These are phyloP conservation scores for Macrophya annulata DNA, from an alignment of 2,888 invertebrate genomes.

Conservation along the genomic window DNA sequence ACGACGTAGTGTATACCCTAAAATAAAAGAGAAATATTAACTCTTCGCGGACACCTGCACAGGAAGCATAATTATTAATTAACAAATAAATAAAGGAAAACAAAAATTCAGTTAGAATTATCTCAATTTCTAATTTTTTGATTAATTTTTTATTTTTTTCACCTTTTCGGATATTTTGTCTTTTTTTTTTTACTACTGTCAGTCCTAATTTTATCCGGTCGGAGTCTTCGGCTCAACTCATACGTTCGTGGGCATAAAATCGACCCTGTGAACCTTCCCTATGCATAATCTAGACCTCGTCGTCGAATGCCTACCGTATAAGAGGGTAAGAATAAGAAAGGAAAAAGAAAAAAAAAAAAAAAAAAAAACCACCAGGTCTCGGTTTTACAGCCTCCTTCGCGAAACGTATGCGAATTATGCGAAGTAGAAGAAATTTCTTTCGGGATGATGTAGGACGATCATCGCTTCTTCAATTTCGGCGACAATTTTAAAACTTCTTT, in stretches of 20 bases:
- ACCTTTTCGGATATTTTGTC: background rate
- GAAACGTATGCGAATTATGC: background rate
- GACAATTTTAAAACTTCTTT: background rate
- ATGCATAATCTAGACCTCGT: slow-evolving; percentile 12
- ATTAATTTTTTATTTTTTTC: background rate
- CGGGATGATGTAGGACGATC: background rate
- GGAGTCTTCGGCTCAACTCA: background rate
- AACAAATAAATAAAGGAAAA: background rate
- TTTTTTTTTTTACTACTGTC: background rate
- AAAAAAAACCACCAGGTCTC: background rate
- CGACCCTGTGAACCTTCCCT: background rate
- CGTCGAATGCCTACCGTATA: background rate
- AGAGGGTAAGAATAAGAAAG: background rate
- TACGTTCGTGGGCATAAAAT: background rate
- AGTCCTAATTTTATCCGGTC: background rate
- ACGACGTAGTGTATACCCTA: background rate
- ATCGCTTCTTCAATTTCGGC: background rate
- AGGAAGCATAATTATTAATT: too few relatives aligned
- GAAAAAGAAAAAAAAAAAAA: background rate
- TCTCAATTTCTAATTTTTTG: background rate
- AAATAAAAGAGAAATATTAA: background rate
- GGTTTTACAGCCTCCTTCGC: background rate
- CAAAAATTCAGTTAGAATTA: background rate
- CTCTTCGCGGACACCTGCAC: too few relatives aligned
- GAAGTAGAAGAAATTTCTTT: background rate